Base-by-base conservation (phyloP, 64 coral and sea anemone species). In the Dendronephthya gigantea region DNA sequence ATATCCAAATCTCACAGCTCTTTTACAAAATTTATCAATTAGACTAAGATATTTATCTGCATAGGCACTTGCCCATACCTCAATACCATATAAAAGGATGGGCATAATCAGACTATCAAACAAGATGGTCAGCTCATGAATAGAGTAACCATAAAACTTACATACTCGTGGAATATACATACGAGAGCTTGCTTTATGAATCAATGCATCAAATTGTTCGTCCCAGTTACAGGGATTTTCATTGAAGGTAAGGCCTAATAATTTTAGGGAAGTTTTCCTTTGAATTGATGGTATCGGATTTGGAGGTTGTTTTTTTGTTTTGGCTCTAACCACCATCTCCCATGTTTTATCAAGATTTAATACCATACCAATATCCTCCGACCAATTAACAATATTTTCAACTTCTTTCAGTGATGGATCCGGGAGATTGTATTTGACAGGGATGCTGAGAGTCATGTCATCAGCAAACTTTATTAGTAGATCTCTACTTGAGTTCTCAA, bases 21-120 rank as follows among this genome's bases (percentile, higher is more conserved):
- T 31, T 83, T 89, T 89, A 48, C 48, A 83, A 28, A 66, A 83
- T 89, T 89, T 83, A 17, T 89, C 30, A 39, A 89, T 89, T 40
- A 37, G 50, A 36, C 40, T 89, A 39, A 88, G 34, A 49, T 83
- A 88, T 50, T 86, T 86, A 2, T 23, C 22, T 28, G 58, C 81
- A 83, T 52, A 89, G 39, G 88, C 88, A 89, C 88, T 83, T 35
- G 74, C 56, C 88, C 43, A 89, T 41, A 89, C 87, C 87, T 83
- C 47, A 31, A 89, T 55, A 38, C 76, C 35, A 59, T 89, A 89
- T 89, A 83, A 55, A 14, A 89, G 83, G 35, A 89, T 59, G 83
- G 87, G 83, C 87, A 88, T 88, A 25, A 88, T 35, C 48, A 83
- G 13, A 83, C 81, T 69, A 19, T 72, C 82, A 84, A 89, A 89